Conservation (phyloP, 2,113 vertebrate species). For the Dipodomys merriami region DNA sequence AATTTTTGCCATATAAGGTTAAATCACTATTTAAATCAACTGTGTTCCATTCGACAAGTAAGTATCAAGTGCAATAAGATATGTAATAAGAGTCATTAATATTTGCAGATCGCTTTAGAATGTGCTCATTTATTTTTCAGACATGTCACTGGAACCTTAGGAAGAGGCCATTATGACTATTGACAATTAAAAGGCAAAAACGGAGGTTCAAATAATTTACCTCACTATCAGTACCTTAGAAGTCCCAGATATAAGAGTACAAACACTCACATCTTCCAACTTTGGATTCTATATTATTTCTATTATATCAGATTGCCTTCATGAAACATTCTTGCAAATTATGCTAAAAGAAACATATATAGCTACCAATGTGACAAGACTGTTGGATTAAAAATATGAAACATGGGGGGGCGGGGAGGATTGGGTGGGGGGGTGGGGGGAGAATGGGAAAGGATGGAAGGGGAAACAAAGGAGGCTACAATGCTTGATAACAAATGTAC, state of each 20-base stretch:
- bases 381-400: background rate
- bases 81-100: background rate
- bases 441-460: no score
- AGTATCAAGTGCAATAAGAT: background rate
- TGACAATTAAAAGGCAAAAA: background rate
- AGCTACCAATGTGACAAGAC: background rate
- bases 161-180: background rate
- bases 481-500: no score
- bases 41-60: slow-evolving; percentile 5
- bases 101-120: background rate
- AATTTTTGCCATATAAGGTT: background rate
- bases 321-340: background rate
- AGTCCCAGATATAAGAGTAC: background rate
- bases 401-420: background rate
- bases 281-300: slow-evolving; percentile 24
- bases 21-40: slow-evolving; percentile 13
- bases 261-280: slow-evolving; percentile 14
- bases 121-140: background rate
- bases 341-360: slow-evolving; percentile 13
- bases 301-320: background rate
- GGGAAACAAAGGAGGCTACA: no score
- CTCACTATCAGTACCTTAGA: background rate
- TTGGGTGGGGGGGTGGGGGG: no score
- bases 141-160: background rate
- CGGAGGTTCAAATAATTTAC: background rate